Evolutionary conservation across 2,888 invertebrate genomes (phyloP), one percentile per base, ranked within the genome.

Genomic region (Timema cristinae): DNA sequence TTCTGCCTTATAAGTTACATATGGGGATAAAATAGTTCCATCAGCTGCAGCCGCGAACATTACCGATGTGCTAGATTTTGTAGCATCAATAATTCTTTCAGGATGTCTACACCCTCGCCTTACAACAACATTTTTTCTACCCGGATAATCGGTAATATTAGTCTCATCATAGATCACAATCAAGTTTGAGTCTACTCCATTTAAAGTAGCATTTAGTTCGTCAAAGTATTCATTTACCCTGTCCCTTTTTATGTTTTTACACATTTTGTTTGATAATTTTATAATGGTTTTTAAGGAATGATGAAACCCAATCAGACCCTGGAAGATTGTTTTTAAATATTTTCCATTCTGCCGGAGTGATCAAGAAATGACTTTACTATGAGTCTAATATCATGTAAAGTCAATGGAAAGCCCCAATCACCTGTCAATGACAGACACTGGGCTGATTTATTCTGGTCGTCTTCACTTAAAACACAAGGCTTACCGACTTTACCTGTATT

Each of bases 381-480:
- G 5, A 67, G 67, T 51, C 67, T 67, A 11, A 67, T 67, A 15
- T 67, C 67, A 67, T 67, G 50, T 49, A 51, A 13, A 16, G 67
- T 67, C 11, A 67, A 67, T 49, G 67, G 49, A 49, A 67, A 67
- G 6, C 67, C 67, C 67, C 48, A 67, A 9, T 67, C 1, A 49
- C 7, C 67, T 13, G 67, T 11, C 51, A 51, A 49, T 48, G 67
- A 50, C 50, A 67, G 6, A 50, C 67, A 50, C 67, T 67, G 67
- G 50, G 50, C 2, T 48, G 49, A 51, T 7, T 48, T 50, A 13
- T 10, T 48, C 49, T 67, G 50, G 16, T 67, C 47, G 16, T 67
- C 67, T n/a, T 32, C 67, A 13, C 49, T 49, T 16, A 67, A 49
- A 32, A 67, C 49, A 1, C 7, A 15, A 49, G 50, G 67, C 16